phyloP scores from a whole-genome alignment of 2,888 invertebrate species.

The Drosophila nr. medialis region DNA sequence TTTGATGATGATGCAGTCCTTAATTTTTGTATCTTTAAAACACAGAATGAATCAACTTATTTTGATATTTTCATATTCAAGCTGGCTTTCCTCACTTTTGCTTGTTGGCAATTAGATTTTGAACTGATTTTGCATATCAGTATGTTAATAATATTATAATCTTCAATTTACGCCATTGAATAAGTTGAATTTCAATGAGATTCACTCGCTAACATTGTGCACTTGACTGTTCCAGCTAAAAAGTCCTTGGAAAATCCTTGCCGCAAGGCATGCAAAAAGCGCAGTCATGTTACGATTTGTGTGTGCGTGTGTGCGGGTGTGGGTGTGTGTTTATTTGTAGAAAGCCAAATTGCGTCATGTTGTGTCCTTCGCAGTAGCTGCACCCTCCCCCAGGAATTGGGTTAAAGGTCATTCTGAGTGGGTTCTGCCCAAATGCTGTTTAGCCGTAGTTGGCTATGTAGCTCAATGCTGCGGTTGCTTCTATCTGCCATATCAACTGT shows the following conservation, averaged over 20 bases:
- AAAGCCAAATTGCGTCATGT: conserved; percentile 59
- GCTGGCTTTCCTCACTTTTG: neutral
- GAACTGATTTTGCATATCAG: neutral
- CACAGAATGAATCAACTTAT: neutral
- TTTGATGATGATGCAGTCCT: neutral
- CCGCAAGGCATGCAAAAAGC: conserved; percentile 49
- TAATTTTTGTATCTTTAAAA: neutral
- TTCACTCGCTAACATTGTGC: conserved; percentile 2
- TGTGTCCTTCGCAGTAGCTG: conserved; percentile 29
- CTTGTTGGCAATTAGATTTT: neutral
- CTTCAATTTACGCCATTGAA: neutral
- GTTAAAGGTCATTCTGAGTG: conserved; percentile 47
- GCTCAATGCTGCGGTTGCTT: conserved; percentile 12
- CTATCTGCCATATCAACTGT: conserved; percentile 52
- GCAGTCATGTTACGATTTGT: conserved; percentile 21
- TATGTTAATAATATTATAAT: neutral
- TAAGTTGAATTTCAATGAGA: neutral
- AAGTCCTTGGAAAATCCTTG: conserved; percentile 34
- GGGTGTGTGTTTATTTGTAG: conserved; percentile 18
- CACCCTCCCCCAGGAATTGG: conserved; percentile 36
- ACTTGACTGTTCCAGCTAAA: conserved; percentile 7
- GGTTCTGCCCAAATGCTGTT: conserved; percentile 18
- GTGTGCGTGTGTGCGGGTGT: conserved; percentile 13
- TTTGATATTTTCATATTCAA: neutral
- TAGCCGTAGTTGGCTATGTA: conserved; percentile 38